Evolutionary conservation across 1,140 invertebrate genomes (phyloP).

Genomic region (Pachyrhynchus sulphureomaculatus): DNA sequence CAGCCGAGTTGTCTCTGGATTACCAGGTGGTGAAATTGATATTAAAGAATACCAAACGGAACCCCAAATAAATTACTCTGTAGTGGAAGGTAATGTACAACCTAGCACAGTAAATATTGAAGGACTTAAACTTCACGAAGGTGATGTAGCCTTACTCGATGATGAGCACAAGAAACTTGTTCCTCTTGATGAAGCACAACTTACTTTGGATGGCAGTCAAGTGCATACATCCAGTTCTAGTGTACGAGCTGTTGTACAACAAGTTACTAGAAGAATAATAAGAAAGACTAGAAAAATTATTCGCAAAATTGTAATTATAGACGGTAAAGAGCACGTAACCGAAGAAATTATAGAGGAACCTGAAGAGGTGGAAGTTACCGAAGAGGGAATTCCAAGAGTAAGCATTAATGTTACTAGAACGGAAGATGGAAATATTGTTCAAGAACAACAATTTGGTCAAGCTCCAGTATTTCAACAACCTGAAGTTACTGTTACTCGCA

Average conservation of each 20-base stretch:
- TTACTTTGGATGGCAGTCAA: conserved; percentile 47
- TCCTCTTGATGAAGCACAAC: conserved; percentile 28
- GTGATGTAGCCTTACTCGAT: conserved; percentile 51
- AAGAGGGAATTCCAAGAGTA: conserved; percentile 72
- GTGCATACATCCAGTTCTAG: conserved; percentile 59
- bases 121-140: conserved; percentile 57
- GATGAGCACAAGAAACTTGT: conserved; percentile 50
- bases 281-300: conserved; percentile 73
- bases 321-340: conserved; percentile 78
- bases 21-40: conserved; percentile 61
- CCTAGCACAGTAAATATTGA: conserved; percentile 58
- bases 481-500: conserved; percentile 33
- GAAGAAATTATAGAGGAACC: conserved; percentile 83
- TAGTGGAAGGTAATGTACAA: conserved; percentile 55
- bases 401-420: conserved; percentile 69
- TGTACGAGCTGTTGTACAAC: conserved; percentile 74
- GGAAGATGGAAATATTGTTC: conserved; percentile 56
- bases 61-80: conserved; percentile 56
- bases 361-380: conserved; percentile 74
- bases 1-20: conserved; percentile 61
- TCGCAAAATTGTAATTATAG: conserved; percentile 71
- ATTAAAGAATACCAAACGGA: conserved; percentile 65
- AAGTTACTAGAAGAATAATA: conserved; percentile 74
- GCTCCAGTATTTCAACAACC: conserved; percentile 13
- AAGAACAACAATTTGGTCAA: conserved; percentile 52